Evolutionary conservation across 2,113 vertebrate species (phyloP).

Genomic region (Petroica traversi): DNA sequence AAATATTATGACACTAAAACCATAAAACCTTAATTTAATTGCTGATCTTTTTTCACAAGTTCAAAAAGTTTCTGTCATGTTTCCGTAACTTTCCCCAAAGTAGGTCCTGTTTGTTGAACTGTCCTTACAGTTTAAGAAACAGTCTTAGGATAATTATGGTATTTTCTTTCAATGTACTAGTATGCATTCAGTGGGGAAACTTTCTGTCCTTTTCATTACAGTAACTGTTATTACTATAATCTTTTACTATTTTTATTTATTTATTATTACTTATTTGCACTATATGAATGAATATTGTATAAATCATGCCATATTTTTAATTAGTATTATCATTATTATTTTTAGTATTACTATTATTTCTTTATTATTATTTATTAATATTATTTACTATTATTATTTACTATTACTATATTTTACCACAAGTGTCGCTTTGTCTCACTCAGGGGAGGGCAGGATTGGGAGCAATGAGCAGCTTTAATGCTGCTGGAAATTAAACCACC

Average conservation of each 20-base stretch:
- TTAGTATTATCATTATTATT: not conserved
- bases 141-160: not conserved
- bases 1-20: not conserved
- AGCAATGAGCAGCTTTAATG: not conserved
- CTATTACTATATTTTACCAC: not conserved
- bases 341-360: not conserved
- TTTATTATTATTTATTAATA: not conserved
- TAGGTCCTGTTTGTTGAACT: not conserved
- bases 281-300: not conserved
- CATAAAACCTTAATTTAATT: not conserved
- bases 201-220: not conserved
- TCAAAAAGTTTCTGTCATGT: not conserved
- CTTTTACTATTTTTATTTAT: not conserved
- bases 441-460: not conserved
- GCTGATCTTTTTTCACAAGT: not conserved
- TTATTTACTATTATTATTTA: not conserved
- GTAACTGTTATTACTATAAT: not conserved
- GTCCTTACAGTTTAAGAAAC: not conserved
- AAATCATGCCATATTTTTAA: not conserved
- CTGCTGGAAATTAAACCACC: not conserved
- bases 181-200: not conserved
- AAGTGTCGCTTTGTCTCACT: not conserved
- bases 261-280: not conserved
- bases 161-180: not conserved
- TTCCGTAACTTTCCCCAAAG: not conserved